phyloP scores from a whole-genome alignment of 2,888 invertebrate genomes.

The Flexamia atlantica region DNA sequence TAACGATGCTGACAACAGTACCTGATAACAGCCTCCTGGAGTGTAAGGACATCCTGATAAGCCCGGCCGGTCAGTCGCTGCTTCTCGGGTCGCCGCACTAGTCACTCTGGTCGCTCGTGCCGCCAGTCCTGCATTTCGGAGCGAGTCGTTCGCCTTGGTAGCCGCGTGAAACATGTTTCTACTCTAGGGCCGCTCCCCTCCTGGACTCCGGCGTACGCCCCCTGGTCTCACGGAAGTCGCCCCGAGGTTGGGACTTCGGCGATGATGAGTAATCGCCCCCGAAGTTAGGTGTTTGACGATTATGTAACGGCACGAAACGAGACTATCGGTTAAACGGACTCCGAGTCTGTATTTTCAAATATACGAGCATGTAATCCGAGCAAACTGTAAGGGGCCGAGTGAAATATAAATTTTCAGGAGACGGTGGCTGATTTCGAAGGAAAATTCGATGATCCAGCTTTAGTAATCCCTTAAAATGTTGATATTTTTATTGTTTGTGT shows the following conservation, averaged over 20 bases:
- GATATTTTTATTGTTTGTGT: too few species aligned
- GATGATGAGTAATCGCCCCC: too few species aligned
- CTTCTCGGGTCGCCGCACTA: constrained; percentile 9
- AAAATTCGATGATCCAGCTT: too few species aligned
- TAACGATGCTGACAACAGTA: not conserved
- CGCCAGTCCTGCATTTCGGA: constrained; percentile 6
- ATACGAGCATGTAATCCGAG: too few species aligned
- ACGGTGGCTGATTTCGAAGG: too few species aligned
- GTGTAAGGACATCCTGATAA: constrained; percentile 29
- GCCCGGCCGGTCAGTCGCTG: constrained; percentile 1
- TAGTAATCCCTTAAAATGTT: too few species aligned
- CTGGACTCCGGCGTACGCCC: not conserved
- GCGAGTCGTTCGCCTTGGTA: constrained; percentile 18
- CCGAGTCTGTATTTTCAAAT: too few species aligned
- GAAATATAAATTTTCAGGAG: too few species aligned
- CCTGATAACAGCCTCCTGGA: constrained; percentile 7
- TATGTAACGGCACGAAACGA: too few species aligned
- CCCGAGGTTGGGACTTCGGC: not conserved
- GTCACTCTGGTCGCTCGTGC: not conserved
- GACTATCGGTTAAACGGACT: too few species aligned
- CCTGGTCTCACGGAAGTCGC: not conserved
- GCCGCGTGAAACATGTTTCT: constrained; percentile 28
- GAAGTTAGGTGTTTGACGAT: too few species aligned
- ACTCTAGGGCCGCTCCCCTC: not conserved
- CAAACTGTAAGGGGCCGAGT: too few species aligned